phyloP scores from a whole-genome alignment of 2,113 vertebrate species.

The Colius striatus region DNA sequence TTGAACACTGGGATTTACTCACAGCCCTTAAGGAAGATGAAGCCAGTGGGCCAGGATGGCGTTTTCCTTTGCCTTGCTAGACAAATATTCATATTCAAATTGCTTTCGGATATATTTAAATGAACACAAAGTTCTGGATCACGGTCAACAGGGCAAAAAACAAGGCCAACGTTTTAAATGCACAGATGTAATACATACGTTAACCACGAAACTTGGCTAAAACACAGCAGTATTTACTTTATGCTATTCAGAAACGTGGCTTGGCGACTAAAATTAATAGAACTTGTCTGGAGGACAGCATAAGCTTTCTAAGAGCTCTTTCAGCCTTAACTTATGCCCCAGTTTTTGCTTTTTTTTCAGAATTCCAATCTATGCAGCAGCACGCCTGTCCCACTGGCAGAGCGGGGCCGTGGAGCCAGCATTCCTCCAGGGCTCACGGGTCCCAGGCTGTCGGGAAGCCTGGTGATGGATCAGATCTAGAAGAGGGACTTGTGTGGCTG shows the following conservation, averaged over 20 bases:
- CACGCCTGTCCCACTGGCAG: background rate
- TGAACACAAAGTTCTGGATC: background rate
- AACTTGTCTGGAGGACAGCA: conserved; percentile 25
- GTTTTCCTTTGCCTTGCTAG: background rate
- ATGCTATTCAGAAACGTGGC: conserved; percentile 41
- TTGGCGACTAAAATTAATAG: conserved; percentile 52
- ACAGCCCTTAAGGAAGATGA: background rate
- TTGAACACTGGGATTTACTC: background rate
- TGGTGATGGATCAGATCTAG: background rate
- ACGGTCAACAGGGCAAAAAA: conserved; percentile 10
- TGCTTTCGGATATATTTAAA: conserved; percentile 49
- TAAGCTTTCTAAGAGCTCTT: conserved; percentile 42
- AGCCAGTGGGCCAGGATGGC: background rate
- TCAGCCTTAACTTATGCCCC: conserved; percentile 7
- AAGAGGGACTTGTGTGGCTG: background rate
- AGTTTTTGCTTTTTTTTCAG: background rate
- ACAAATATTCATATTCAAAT: conserved; percentile 29
- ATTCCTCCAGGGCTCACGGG: background rate
- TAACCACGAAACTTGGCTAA: background rate
- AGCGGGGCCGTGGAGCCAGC: background rate
- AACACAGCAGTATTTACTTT: conserved; percentile 53
- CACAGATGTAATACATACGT: background rate
- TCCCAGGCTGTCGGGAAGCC: background rate
- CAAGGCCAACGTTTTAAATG: background rate
- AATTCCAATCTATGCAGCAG: conserved; percentile 23